phyloP scores from a whole-genome alignment of 53 echinoderm and acorn worm genomes.

The Actinopyga echinites region DNA sequence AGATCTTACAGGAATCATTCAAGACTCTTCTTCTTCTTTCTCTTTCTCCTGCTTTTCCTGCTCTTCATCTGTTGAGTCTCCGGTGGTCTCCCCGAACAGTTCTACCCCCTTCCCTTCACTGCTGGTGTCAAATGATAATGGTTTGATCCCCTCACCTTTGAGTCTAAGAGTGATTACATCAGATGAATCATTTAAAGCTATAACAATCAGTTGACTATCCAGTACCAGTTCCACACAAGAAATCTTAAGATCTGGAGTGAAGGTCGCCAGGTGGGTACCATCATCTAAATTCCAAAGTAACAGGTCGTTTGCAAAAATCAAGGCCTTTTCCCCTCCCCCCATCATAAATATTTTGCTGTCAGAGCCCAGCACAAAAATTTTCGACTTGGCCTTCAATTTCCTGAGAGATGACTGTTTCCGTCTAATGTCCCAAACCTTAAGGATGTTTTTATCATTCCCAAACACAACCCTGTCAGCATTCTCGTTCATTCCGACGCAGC shows the following conservation, averaged over 20 bases:
- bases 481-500: slow-evolving; percentile 80
- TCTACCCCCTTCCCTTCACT: slow-evolving; percentile 63
- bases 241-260: slow-evolving; percentile 81
- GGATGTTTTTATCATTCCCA: slow-evolving; percentile 79
- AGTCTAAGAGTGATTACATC: slow-evolving; percentile 79
- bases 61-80: slow-evolving; percentile 81
- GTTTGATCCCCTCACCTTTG: slow-evolving; percentile 72
- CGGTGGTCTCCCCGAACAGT: slow-evolving; percentile 91
- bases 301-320: slow-evolving; percentile 81
- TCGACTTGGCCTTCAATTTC: slow-evolving; percentile 58
- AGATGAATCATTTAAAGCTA: slow-evolving; percentile 70
- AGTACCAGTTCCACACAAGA: slow-evolving; percentile 80
- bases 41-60: slow-evolving; percentile 62
- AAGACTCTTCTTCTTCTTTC: slow-evolving; percentile 3
- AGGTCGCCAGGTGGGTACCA: slow-evolving; percentile 73
- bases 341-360: slow-evolving; percentile 85
- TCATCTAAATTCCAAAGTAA: slow-evolving; percentile 83
- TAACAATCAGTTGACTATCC: slow-evolving; percentile 76
- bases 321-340: slow-evolving; percentile 69
- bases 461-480: slow-evolving; percentile 79
- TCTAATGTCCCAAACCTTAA: slow-evolving; percentile 88
- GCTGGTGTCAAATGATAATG: slow-evolving; percentile 28
- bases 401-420: slow-evolving; percentile 70
- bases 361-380: slow-evolving; percentile 61
- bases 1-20: background rate